Conservation (phyloP, 2,888 invertebrate genomes). For the Drosophila nr. perissopoda region DNA sequence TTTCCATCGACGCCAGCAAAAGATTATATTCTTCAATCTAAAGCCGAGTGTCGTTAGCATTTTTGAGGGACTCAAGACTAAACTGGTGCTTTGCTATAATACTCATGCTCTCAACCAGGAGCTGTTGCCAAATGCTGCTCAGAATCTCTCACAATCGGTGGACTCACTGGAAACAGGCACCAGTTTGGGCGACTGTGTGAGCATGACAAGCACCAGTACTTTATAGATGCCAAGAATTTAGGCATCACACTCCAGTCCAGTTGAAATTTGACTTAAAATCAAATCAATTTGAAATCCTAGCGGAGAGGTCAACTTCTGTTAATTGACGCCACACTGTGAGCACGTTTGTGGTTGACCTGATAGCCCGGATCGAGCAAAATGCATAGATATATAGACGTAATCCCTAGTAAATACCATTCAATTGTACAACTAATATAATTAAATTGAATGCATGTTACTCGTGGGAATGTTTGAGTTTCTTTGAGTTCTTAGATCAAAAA, state of each 20-base stretch:
- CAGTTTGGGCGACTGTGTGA: constrained; percentile 54
- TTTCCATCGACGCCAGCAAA: constrained; percentile 90
- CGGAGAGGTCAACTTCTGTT: not conserved
- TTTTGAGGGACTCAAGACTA: constrained; percentile 88
- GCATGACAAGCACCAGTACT: constrained; percentile 67
- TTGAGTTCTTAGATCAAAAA: not conserved
- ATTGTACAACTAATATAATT: not conserved
- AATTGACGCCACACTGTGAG: not conserved
- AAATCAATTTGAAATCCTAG: not conserved
- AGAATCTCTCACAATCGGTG: constrained; percentile 48
- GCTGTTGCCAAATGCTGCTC: constrained; percentile 33
- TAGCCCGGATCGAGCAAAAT: not conserved
- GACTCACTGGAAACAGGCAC: constrained; percentile 56
- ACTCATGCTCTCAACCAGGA: constrained; percentile 69
- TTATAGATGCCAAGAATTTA: constrained; percentile 51
- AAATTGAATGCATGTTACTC: not conserved
- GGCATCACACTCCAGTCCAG: not conserved
- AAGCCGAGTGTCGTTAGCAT: constrained; percentile 93
- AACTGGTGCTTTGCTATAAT: constrained; percentile 80
- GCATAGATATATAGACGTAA: not conserved
- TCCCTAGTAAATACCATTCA: not conserved
- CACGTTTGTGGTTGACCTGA: not conserved
- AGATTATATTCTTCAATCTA: constrained; percentile 93
- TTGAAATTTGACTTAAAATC: not conserved
- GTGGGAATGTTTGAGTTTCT: not conserved